Evolutionary conservation across 2,113 vertebrate species (phyloP).

Genomic region (Pantherophis guttatus): DNA sequence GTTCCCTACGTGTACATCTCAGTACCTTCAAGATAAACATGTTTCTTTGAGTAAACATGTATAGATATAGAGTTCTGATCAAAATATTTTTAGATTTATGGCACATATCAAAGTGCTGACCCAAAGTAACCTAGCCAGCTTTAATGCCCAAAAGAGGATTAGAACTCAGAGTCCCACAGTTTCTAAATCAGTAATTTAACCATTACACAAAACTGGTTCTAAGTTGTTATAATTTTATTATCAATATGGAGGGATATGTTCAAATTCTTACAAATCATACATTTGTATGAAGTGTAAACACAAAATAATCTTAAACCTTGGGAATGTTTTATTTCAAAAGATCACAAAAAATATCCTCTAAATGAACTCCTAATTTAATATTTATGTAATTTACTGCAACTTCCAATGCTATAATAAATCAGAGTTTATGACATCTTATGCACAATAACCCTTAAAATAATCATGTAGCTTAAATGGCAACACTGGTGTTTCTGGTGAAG

Average conservation of each 20-base stretch:
- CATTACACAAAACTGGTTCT: background rate
- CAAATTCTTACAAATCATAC: background rate
- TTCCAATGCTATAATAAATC: background rate
- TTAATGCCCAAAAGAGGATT: background rate
- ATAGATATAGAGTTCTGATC: background rate
- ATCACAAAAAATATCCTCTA: background rate
- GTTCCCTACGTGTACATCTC: background rate
- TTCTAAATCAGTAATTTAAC: background rate
- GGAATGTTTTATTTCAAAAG: slow-evolving; percentile 4
- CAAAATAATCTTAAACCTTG: background rate
- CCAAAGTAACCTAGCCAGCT: background rate
- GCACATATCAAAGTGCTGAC: background rate
- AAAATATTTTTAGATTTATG: background rate
- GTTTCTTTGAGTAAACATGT: background rate
- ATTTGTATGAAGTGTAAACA: background rate
- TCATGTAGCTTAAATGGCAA: background rate
- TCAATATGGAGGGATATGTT: background rate
- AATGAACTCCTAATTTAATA: background rate
- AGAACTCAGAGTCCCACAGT: background rate
- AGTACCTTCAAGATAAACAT: background rate
- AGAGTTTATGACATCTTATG: background rate
- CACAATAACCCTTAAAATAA: background rate
- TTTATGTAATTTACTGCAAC: background rate
- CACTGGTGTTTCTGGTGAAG: background rate
- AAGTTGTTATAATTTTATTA: background rate